Evolutionary conservation across 2,113 vertebrate species (phyloP).

Genomic region (Labeo rohita): DNA sequence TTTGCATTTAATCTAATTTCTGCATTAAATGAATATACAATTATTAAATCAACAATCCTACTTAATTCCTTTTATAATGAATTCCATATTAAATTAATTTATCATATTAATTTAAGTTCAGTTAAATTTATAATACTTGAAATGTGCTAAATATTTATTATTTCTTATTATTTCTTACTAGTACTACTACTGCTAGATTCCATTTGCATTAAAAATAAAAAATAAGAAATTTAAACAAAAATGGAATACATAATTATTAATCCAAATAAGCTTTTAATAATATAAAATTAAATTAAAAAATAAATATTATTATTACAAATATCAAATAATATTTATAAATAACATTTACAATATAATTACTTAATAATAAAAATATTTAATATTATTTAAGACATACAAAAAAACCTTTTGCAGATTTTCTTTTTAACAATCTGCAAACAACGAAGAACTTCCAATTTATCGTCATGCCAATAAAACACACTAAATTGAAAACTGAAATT

Average conservation of each 20-base stretch:
- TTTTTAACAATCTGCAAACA: constrained; percentile 3
- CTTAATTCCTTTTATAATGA: too few species aligned
- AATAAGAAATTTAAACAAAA: not conserved
- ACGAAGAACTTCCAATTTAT: not conserved
- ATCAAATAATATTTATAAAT: too few species aligned
- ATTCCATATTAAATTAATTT: too few species aligned
- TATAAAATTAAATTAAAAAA: too few species aligned
- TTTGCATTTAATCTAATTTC: too few species aligned
- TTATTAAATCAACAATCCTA: too few species aligned
- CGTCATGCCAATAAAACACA: constrained; percentile 4
- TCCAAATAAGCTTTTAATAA: not conserved
- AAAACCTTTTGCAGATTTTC: not conserved
- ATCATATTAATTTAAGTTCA: too few species aligned
- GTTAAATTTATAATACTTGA: not conserved
- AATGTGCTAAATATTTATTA: not conserved
- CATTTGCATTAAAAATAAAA: not conserved
- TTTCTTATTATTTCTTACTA: not conserved
- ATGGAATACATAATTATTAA: not conserved
- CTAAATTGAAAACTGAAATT: not conserved
- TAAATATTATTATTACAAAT: too few species aligned
- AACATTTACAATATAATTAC: too few species aligned
- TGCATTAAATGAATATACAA: too few species aligned
- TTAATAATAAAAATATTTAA: too few species aligned
- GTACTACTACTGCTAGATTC: not conserved
- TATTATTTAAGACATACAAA: too few species aligned